Percentiles rank a stretch among this genome's conserved stretches.
Evolutionary conservation across 1,140 invertebrate species (phyloP).

Genomic region (Drosophila tristis): DNA sequence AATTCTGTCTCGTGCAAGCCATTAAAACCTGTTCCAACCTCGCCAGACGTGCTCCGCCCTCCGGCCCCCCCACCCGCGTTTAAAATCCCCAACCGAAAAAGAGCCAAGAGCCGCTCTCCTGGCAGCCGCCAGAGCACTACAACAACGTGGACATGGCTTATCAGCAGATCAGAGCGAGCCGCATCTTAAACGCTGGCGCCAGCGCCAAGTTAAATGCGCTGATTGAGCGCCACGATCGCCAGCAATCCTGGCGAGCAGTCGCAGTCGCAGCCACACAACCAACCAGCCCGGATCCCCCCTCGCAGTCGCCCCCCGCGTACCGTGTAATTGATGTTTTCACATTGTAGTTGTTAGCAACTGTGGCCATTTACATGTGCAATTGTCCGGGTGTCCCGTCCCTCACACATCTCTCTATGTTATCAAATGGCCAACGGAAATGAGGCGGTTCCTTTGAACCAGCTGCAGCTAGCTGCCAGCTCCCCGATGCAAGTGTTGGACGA

Average conservation of each 20-base stretch:
- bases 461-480: constrained; percentile 1
- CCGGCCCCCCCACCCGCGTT: constrained; percentile 9
- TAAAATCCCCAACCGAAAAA: constrained; percentile 5
- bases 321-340: constrained; percentile 81
- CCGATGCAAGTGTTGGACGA: constrained; percentile 44
- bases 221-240: constrained; percentile 72
- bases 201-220: constrained; percentile 78
- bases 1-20: constrained; percentile 50
- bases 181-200: constrained; percentile 84
- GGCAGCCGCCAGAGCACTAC: constrained; percentile 37
- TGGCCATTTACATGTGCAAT: constrained; percentile 75
- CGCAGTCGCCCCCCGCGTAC: background rate
- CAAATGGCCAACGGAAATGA: constrained; percentile 59
- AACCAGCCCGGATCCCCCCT: background rate
- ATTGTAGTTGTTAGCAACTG: constrained; percentile 79
- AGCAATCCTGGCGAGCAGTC: constrained; percentile 42
- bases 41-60: constrained; percentile 16
- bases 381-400: constrained; percentile 54
- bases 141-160: constrained; percentile 73
- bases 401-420: constrained; percentile 57
- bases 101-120: constrained; percentile 29
- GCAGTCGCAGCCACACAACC: constrained; percentile 7
- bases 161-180: constrained; percentile 81
- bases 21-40: constrained; percentile 53
- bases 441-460: constrained; percentile 62